phyloP scores from a whole-genome alignment of 2,113 vertebrate species.

The Thunnus maccoyii region DNA sequence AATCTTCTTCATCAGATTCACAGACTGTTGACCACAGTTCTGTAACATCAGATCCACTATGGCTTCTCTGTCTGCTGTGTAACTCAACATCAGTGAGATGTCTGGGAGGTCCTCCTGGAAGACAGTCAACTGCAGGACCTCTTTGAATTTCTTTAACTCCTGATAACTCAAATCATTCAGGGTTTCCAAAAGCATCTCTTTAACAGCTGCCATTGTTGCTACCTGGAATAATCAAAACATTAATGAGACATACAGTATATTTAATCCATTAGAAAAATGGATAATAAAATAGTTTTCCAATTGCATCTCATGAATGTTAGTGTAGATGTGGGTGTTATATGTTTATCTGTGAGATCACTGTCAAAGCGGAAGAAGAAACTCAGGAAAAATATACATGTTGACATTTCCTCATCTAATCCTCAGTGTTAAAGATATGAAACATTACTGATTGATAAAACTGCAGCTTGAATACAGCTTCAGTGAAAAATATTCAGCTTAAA shows the following conservation, averaged over 20 bases:
- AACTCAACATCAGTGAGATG: not conserved
- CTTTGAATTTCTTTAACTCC: not conserved
- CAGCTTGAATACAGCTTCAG: too few relatives aligned
- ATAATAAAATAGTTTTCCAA: too few relatives aligned
- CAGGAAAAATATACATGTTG: too few relatives aligned
- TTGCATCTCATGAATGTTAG: too few relatives aligned
- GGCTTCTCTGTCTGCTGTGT: not conserved
- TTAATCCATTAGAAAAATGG: not conserved
- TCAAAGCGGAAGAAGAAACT: too few relatives aligned
- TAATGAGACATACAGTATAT: not conserved
- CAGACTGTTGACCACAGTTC: not conserved
- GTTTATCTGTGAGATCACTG: too few relatives aligned
- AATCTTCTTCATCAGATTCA: not conserved
- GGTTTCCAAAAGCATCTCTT: constrained; percentile 10
- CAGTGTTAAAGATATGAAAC: too few relatives aligned
- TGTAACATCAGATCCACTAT: not conserved
- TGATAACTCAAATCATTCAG: not conserved
- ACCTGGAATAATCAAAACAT: constrained; percentile 15
- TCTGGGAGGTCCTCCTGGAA: not conserved
- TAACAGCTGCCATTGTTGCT: constrained; percentile 21
- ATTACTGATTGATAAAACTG: too few relatives aligned
- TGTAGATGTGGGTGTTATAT: too few relatives aligned
- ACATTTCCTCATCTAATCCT: too few relatives aligned
- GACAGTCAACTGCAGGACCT: not conserved
- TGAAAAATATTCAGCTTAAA: too few relatives aligned